Evolutionary conservation across 2,797 vertebrate genomes (phyloP), one percentile per base, ranked within the genome.

Genomic region (Scarus forsteni): DNA sequence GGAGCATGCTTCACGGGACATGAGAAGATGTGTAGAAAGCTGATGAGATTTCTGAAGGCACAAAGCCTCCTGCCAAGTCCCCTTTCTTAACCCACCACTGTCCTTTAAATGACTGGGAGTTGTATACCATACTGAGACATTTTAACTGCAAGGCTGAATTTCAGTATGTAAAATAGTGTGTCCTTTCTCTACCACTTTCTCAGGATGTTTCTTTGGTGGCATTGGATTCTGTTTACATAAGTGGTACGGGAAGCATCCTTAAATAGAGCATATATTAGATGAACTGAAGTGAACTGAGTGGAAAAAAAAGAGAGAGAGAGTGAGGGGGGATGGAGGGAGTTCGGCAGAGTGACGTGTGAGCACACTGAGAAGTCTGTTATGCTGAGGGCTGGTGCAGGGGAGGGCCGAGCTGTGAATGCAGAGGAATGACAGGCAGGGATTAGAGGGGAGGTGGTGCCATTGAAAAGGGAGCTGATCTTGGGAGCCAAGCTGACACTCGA

Each of bases 371-470:
- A 75, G 79, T 80, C 88, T 85, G 88, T 86, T 81, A 72, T 64
- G 55, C 75, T 66, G 64, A 63, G 68, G 79, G 84, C 67, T 73
- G 66, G 73, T 77, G 83, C 75, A 73, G 80, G 73, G 81, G 79
- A 77, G 85, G 85, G 73, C 79, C 18, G 44, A 12, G 79, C 85
- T 77, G 82, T 88, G 89, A 92, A 91, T 85, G 85, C 85, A 65
- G 65, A n/a, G 78, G 83, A 90, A 86, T 92, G 89, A 90, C 88
- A 91, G 90, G 84, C 88, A 82, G 80, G 90, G 91, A 88, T 92
- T 91, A 92, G 81, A 88, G 84, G 84, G 88, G 81, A 90, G 90
- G 89, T 90, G 90, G 84, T 87, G 87, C 88, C 86, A 90, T 85
- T 91, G 88, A 92, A 89, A 85, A 65, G 85, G 74, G 71, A 80